phyloP scores from a whole-genome alignment of 2,888 invertebrate genomes.

The Tenthredo distinguenda region DNA sequence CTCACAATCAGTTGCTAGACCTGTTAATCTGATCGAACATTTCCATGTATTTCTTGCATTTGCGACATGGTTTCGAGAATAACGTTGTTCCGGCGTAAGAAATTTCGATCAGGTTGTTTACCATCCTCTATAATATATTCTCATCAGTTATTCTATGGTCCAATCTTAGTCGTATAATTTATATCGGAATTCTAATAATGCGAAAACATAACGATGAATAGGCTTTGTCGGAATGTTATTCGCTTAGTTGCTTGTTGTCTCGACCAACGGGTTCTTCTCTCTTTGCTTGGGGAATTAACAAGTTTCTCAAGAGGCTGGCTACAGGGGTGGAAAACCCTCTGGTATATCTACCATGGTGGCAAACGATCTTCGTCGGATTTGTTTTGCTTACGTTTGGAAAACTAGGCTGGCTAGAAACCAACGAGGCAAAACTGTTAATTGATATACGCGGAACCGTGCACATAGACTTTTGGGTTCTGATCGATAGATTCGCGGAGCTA shows the following conservation, averaged over 20 bases:
- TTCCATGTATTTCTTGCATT: neutral
- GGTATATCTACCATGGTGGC: neutral
- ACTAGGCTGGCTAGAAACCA: neutral
- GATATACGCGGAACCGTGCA: constrained; percentile 7
- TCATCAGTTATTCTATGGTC: constrained; percentile 11
- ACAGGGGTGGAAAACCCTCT: neutral
- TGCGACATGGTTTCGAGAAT: neutral
- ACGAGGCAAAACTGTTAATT: constrained; percentile 12
- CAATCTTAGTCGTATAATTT: neutral
- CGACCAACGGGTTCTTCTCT: neutral
- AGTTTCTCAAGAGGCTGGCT: constrained; percentile 35
- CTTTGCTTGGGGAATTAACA: constrained; percentile 22
- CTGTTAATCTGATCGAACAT: neutral
- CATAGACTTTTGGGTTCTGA: neutral
- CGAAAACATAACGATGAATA: constrained; percentile 5
- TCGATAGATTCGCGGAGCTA: constrained; percentile 2
- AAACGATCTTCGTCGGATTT: constrained; percentile 20
- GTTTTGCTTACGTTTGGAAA: constrained; percentile 27
- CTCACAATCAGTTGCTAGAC: neutral
- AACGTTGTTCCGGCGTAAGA: no score
- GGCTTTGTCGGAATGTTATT: neutral
- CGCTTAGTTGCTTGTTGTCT: constrained; percentile 4
- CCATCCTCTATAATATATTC: neutral
- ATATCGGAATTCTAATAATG: neutral
- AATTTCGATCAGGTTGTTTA: constrained; percentile 6